Conservation (phyloP, 1,140 invertebrate genomes). For the Oedothorax gibbosus region DNA sequence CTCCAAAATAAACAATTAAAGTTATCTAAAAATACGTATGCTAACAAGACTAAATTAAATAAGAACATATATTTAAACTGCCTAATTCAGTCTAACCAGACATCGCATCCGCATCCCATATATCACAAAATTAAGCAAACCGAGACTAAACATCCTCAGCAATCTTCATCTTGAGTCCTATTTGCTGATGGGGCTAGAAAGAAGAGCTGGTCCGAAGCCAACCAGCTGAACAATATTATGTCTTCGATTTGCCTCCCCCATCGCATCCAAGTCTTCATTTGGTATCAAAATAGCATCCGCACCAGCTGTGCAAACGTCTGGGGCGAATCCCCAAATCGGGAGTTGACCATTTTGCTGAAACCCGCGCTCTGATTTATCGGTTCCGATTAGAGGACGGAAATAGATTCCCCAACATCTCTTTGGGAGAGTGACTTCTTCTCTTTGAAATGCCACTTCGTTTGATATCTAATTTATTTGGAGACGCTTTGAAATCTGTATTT, state of each 20-base stretch:
- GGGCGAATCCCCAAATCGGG: background rate
- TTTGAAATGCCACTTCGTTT: background rate
- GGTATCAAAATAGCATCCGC: conserved; percentile 51
- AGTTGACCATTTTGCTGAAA: conserved; percentile 28
- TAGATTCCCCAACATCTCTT: conserved; percentile 1
- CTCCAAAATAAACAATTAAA: no score
- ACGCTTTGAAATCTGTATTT: no score
- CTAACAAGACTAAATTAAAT: no score
- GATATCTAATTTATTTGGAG: no score
- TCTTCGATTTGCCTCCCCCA: conserved; percentile 48
- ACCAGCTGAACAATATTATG: conserved; percentile 42
- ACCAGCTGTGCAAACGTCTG: conserved; percentile 54
- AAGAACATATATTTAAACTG: no score
- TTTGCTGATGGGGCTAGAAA: background rate
- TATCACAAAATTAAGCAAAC: no score
- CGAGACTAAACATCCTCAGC: no score
- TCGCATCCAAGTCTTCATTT: conserved; percentile 14
- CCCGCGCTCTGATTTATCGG: conserved; percentile 49
- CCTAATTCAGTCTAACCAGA: no score
- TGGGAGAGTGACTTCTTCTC: background rate
- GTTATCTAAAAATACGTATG: no score
- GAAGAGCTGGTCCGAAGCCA: conserved; percentile 4
- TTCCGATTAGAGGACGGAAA: conserved; percentile 33
- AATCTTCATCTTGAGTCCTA: background rate
- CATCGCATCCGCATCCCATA: no score